Evolutionary conservation across 1,140 invertebrate genomes (phyloP), one percentile per base, ranked within the genome.

Genomic region (Papilio aristodemus): DNA sequence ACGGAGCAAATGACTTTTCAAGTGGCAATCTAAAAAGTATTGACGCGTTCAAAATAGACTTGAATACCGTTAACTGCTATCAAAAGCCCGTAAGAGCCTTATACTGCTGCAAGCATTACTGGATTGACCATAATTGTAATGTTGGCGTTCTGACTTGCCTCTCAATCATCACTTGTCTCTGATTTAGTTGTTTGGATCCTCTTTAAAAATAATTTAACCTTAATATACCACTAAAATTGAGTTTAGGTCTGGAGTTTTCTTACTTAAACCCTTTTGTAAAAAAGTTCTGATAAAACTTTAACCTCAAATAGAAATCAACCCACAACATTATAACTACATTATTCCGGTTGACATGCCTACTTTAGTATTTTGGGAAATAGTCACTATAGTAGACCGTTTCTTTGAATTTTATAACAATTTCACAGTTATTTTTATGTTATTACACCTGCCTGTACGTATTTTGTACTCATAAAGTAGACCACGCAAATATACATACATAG

Each of bases 111-210:
- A 36, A 59, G 7, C 13, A 59, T 59, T n/a, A 17, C 57, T 59
- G 9, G 57, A 36, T 59, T 36, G 32, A 59, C 57, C 57, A 59
- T 59, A 59, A 59, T 59, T 59, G 57, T 59, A 27, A 32, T n/a
- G 25, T 27, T 59, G 11, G 25, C 57, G 36, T 36, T n/a, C 27
- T 59, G 57, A 36, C 57, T 59, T 59, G 27, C 50, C 11, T 11
- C 54, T 32, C 13, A 36, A 59, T 4, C 25, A 59, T 36, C 57
- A 36, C 57, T 59, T 11, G 13, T 27, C 25, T 32, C 11, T 25
- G 25, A 13, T 59, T 13, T 14, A 13, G 13, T 13, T 3, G 19
- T 22, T 25, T 54, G 2, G 11, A 8, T 19, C 17, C 17, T 8
- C 8, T 9, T 19, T 9, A 2, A 19, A 19, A 19, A 19, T 19